These are phyloP conservation scores for Diceros bicornis DNA, from an alignment of 2,797 vertebrate genomes.

Conservation along the genomic window DNA sequence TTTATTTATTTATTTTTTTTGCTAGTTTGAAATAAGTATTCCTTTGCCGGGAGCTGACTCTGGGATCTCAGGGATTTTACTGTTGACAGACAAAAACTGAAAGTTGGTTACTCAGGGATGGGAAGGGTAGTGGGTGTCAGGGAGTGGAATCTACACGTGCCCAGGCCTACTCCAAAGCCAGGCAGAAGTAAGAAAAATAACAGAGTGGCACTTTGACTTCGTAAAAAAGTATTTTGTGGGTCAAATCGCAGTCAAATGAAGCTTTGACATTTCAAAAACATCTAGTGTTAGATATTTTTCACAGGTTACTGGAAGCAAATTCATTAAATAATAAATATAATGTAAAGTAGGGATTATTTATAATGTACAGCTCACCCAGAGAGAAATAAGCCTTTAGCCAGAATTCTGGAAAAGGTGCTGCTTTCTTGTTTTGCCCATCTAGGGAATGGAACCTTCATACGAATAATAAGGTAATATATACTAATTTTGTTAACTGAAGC, in stretches of 20 bases:
- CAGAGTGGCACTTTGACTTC: constrained; percentile 3
- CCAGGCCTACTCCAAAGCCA: background rate
- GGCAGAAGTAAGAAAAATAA: constrained; percentile 4
- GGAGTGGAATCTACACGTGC: background rate
- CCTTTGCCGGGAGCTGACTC: background rate
- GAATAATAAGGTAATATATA: background rate
- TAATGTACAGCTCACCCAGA: background rate
- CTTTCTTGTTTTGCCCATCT: background rate
- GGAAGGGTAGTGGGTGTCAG: background rate
- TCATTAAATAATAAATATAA: constrained; percentile 50
- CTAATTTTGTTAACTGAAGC: background rate
- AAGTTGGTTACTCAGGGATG: background rate
- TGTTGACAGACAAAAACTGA: background rate
- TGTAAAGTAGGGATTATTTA: constrained; percentile 42
- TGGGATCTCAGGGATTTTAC: background rate
- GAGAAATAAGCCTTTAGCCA: constrained; percentile 36
- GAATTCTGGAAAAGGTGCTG: background rate
- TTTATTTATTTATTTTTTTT: constrained; percentile 5
- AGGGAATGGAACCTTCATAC: background rate
- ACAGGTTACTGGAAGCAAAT: constrained; percentile 37
- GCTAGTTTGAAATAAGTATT: background rate
- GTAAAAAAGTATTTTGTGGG: constrained; percentile 30
- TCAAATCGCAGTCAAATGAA: constrained; percentile 64
- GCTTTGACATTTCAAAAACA: constrained; percentile 59
- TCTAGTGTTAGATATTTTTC: constrained; percentile 56